Evolutionary conservation across 2,797 vertebrate genomes (phyloP).

Genomic region (Mormyrops boulengeri): DNA sequence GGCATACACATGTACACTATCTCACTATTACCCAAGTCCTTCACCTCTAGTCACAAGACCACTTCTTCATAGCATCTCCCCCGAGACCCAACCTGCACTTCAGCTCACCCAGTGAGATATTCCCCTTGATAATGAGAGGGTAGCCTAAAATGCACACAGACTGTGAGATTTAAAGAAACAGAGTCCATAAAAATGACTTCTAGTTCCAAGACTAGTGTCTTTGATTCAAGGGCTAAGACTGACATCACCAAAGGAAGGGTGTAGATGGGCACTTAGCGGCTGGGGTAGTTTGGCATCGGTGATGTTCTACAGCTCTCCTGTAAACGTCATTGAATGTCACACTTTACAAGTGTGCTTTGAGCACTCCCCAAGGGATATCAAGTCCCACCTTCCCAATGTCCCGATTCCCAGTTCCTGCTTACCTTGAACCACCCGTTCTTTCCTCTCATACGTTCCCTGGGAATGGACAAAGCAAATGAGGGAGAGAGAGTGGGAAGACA

Average conservation of each 20-base stretch:
- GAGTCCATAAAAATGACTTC: not conserved
- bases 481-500: not conserved
- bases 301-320: conserved; percentile 60
- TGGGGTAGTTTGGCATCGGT: conserved; percentile 49
- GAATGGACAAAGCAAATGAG: not conserved
- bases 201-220: not conserved
- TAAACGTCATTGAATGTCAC: conserved; percentile 69
- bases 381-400: not conserved
- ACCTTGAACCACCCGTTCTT: not conserved
- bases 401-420: not conserved
- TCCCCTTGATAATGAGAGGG: not conserved
- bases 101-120: not conserved
- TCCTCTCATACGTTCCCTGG: not conserved
- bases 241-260: not conserved
- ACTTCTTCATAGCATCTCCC: not conserved
- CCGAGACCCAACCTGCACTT: not conserved
- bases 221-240: not conserved
- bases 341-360: conserved; percentile 45
- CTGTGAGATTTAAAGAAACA: not conserved
- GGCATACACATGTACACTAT: not conserved
- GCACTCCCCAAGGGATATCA: not conserved
- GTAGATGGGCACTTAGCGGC: conserved; percentile 14
- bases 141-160: not conserved
- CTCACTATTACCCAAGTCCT: not conserved
- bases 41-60: not conserved